Evolutionary conservation across 2,888 invertebrate genomes (phyloP).

Genomic region (Brachypterus glaber): DNA sequence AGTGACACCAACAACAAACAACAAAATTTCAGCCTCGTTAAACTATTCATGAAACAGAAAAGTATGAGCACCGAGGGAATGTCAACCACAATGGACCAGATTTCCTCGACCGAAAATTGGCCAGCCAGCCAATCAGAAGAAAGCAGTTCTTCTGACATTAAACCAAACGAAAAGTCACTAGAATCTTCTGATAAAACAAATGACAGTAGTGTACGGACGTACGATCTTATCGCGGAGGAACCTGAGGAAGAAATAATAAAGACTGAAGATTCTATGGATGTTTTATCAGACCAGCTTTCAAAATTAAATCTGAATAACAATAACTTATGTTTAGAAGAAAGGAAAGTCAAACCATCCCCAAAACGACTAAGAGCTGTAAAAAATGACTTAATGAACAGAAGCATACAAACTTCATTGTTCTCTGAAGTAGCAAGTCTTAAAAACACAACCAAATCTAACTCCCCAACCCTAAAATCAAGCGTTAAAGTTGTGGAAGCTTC

Average conservation of each 20-base stretch:
- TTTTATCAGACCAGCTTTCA: background rate
- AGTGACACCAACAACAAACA: conserved; percentile 29
- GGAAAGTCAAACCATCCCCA: background rate
- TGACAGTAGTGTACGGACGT: conserved; percentile 33
- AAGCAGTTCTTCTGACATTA: conserved; percentile 46
- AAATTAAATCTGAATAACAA: conserved; percentile 42
- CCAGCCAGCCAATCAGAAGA: conserved; percentile 53
- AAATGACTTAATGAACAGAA: conserved; percentile 53
- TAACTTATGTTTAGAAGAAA: conserved; percentile 30
- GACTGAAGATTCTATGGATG: conserved; percentile 38
- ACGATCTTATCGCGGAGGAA: conserved; percentile 48
- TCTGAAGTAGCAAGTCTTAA: conserved; percentile 34
- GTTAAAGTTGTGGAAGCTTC: conserved; percentile 60
- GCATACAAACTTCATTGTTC: conserved; percentile 63
- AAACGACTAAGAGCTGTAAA: conserved; percentile 5
- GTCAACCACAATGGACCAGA: conserved; percentile 62
- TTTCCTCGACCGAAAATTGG: conserved; percentile 67
- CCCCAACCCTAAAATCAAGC: conserved; percentile 36
- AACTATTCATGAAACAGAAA: conserved; percentile 83
- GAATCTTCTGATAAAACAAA: conserved; percentile 38
- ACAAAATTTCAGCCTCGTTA: conserved; percentile 71
- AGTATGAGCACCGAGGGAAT: conserved; percentile 68
- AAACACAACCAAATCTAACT: conserved; percentile 29
- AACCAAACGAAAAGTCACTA: conserved; percentile 29
- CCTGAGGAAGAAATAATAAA: conserved; percentile 44